A percentile compares a stretch with the other conserved stretches of the same genome.
phyloP scores from a whole-genome alignment of 92 coral and sea anemone species.

The Epizoanthus rinbou region DNA sequence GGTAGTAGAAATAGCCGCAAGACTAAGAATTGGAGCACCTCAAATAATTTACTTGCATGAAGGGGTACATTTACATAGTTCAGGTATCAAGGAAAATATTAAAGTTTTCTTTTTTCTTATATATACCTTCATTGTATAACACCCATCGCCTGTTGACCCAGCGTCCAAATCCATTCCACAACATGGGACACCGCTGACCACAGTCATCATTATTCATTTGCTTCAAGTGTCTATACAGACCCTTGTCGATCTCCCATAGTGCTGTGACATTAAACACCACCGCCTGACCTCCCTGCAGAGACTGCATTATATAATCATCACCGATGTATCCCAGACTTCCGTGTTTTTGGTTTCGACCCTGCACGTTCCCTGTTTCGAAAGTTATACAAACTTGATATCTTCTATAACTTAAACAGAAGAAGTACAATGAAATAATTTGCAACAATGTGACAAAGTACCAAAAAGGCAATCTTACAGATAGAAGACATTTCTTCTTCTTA shows the following conservation, averaged over 20 bases:
- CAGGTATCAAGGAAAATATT: background rate
- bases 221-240: background rate
- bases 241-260: background rate
- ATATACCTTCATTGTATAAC: conserved; percentile 39
- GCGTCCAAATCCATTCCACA: conserved; percentile 61
- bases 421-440: too few species aligned
- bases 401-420: background rate
- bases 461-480: too few species aligned
- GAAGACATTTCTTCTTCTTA: too few species aligned
- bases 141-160: conserved; percentile 53
- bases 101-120: background rate
- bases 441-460: too few species aligned
- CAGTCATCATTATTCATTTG: conserved; percentile 14
- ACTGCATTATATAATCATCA: conserved; percentile 27
- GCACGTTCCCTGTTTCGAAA: conserved; percentile 28
- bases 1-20: too few species aligned
- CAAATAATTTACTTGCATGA: too few species aligned
- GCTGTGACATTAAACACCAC: conserved; percentile 20
- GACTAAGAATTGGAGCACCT: too few species aligned
- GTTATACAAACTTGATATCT: background rate
- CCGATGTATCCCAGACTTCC: conserved; percentile 43
- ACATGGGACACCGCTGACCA: conserved; percentile 49
- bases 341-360: conserved; percentile 38
- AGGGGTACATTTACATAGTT: too few species aligned
- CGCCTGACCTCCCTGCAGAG: conserved; percentile 18